Conservation (phyloP, 2,113 vertebrate genomes). For the Paraplagusia blochii region DNA sequence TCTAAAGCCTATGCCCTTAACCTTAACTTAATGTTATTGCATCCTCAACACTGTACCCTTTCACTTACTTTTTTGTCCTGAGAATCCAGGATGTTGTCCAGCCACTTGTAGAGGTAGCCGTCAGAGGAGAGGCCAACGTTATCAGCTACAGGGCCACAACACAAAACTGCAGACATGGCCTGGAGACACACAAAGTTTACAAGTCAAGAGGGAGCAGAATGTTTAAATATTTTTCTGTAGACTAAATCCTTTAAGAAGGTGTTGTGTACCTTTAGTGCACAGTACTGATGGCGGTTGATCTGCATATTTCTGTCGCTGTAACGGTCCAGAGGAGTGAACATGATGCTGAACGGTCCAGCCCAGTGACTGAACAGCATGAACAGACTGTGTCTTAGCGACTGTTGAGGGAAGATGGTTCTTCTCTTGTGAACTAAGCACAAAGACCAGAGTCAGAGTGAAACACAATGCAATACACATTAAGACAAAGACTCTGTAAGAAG, state of each 20-base stretch:
- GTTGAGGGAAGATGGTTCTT: slow-evolving; percentile 95
- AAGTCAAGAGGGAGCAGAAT: not conserved
- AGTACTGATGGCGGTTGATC: slow-evolving; percentile 98
- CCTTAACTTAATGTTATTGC: not conserved
- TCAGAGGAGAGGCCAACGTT: slow-evolving; percentile 97
- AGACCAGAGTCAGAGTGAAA: not conserved
- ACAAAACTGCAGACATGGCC: slow-evolving; percentile 99
- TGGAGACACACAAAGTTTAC: slow-evolving; percentile 45
- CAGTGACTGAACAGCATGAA: slow-evolving; percentile 99
- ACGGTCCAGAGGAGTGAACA: slow-evolving; percentile 98
- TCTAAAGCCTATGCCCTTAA: too few relatives aligned
- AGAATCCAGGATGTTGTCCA: slow-evolving; percentile 99
- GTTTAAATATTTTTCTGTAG: not conserved
- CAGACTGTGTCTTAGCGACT: slow-evolving; percentile 95
- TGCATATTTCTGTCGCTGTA: slow-evolving; percentile 98
- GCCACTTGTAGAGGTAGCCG: slow-evolving; percentile 98
- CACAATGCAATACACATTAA: not conserved
- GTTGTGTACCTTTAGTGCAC: slow-evolving; percentile 90
- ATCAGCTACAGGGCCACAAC: slow-evolving; percentile 97
- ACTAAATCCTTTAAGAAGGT: not conserved
- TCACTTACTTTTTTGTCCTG: slow-evolving; percentile 93
- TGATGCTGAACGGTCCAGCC: slow-evolving; percentile 98
- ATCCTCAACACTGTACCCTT: not conserved
- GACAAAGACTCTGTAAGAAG: not conserved
- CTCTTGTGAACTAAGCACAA: slow-evolving; percentile 89